Evolutionary conservation across 1,140 invertebrate species (phyloP).

Genomic region (Conus ventricosus): DNA sequence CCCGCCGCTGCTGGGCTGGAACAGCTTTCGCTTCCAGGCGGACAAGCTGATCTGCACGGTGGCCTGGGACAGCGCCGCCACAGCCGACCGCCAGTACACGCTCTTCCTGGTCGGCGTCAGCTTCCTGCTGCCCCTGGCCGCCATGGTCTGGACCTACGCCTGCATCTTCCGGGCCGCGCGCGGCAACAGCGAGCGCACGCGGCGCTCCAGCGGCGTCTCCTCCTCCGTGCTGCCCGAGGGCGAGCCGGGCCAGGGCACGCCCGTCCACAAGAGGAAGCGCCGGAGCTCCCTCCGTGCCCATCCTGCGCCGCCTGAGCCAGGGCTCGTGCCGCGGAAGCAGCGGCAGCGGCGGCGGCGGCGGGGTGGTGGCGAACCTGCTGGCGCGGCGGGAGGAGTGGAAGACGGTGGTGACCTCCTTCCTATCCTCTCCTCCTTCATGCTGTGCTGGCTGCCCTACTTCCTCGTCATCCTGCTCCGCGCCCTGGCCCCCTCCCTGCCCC

Average conservation of each 20-base stretch:
- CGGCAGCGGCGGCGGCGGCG: too few relatives aligned
- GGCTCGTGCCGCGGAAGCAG: conserved; percentile 52
- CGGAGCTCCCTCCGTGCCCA: conserved; percentile 65
- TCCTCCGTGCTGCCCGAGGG: not conserved
- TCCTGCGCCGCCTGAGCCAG: conserved; percentile 60
- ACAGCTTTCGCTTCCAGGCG: conserved; percentile 64
- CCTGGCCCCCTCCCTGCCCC: too few relatives aligned
- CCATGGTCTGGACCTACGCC: conserved; percentile 83
- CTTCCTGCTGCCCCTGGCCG: conserved; percentile 81
- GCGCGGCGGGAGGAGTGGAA: conserved; percentile 77
- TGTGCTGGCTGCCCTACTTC: conserved; percentile 79
- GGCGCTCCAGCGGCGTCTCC: conserved; percentile 77
- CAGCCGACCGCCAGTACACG: conserved; percentile 60
- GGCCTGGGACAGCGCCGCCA: conserved; percentile 54
- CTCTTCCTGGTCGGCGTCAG: conserved; percentile 62
- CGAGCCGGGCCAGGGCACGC: conserved; percentile 26
- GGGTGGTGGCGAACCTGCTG: conserved; percentile 32
- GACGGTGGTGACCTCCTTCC: conserved; percentile 77
- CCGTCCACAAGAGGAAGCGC: conserved; percentile 48
- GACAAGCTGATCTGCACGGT: conserved; percentile 67
- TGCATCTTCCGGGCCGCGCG: conserved; percentile 84
- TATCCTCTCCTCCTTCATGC: conserved; percentile 78
- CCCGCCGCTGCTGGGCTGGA: conserved; percentile 68
- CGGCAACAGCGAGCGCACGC: conserved; percentile 82
- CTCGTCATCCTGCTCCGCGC: conserved; percentile 61